Percentiles rank a stretch among this genome's conserved stretches.
phyloP scores from a whole-genome alignment of 2,797 vertebrate species.

The Cichlasoma orientale region DNA sequence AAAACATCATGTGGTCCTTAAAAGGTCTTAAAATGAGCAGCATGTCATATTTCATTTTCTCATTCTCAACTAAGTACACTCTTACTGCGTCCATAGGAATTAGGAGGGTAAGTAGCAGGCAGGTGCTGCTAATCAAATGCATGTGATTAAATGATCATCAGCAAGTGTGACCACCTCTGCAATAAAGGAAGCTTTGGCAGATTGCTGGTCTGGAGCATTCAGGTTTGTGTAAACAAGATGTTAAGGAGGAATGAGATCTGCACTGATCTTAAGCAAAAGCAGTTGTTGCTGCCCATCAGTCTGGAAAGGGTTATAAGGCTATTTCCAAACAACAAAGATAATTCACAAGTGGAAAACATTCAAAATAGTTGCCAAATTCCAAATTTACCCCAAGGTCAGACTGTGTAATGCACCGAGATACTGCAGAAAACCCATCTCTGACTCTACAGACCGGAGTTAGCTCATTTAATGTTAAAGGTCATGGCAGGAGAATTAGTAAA shows the following conservation, averaged over 20 bases:
- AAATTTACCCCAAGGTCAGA: not conserved
- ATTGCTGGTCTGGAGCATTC: not conserved
- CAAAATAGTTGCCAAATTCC: accelerated
- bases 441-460: not conserved
- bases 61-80: not conserved
- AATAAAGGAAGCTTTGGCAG: not conserved
- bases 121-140: not conserved
- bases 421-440: not conserved
- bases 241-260: not conserved
- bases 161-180: not conserved
- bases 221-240: not conserved
- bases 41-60: too few relatives aligned
- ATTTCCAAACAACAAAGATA: not conserved
- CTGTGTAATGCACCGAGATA: not conserved
- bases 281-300: not conserved
- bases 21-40: not conserved
- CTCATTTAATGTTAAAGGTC: not conserved
- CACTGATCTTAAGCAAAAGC: not conserved
- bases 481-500: not conserved
- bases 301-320: not conserved
- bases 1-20: not conserved
- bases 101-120: not conserved
- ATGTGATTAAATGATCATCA: not conserved
- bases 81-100: not conserved
- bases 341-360: not conserved